Evolutionary conservation across 1,140 invertebrate species (phyloP).

Genomic region (Camponotus vicinus): DNA sequence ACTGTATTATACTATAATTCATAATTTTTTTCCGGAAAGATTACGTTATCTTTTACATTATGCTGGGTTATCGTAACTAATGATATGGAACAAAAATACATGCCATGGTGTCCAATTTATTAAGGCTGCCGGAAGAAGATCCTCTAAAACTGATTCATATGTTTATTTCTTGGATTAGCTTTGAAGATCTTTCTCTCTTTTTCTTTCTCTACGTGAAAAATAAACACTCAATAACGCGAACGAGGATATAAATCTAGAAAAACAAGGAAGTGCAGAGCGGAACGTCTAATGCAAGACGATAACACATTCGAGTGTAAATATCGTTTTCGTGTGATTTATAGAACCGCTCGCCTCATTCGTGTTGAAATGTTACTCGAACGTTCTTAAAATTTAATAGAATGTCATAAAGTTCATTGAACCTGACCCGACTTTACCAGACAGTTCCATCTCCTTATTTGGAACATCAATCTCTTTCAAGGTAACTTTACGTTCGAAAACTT

Average conservation of each 20-base stretch:
- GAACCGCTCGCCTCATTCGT: neutral
- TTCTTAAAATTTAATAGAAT: conserved; percentile 49
- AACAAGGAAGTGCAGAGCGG: neutral
- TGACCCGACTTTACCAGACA: conserved; percentile 1
- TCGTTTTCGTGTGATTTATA: neutral
- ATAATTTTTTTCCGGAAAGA: neutral
- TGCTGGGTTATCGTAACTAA: conserved; percentile 42
- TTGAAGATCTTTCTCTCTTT: neutral
- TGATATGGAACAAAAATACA: conserved; percentile 24
- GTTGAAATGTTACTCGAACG: neutral
- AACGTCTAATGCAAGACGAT: neutral
- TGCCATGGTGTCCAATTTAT: conserved; percentile 25
- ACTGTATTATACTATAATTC: no score
- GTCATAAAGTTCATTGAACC: conserved; percentile 15
- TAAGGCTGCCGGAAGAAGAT: conserved; percentile 32
- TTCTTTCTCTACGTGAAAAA: conserved; percentile 10
- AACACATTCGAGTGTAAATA: conserved; percentile 16
- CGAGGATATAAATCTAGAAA: neutral
- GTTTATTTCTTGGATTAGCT: conserved; percentile 22
- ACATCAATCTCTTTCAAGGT: conserved; percentile 6
- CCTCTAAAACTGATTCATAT: conserved; percentile 4
- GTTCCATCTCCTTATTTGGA: conserved; percentile 9
- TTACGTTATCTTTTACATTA: conserved; percentile 9
- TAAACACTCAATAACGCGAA: conserved; percentile 22
- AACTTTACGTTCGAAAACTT: neutral